Evolutionary conservation across 1,140 invertebrate genomes (phyloP).

Genomic region (Pseudoatta argentina): DNA sequence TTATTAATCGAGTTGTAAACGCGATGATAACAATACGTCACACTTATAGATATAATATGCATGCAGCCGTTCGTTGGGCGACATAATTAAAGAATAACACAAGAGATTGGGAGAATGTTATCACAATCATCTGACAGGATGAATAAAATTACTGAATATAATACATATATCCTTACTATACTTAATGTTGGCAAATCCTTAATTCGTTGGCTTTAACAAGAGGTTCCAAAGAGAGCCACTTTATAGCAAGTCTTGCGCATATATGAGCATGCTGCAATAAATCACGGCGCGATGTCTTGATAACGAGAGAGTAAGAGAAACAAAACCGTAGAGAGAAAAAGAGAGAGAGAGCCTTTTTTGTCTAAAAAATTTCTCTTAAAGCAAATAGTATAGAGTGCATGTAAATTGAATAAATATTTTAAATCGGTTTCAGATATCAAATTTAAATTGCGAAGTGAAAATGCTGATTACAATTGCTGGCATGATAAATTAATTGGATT

Average conservation of each 20-base stretch:
- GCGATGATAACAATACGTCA: background rate
- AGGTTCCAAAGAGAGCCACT: constrained; percentile 23
- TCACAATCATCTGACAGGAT: background rate
- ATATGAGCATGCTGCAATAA: constrained; percentile 26
- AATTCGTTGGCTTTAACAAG: constrained; percentile 29
- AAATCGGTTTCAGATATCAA: background rate
- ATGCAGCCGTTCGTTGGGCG: background rate
- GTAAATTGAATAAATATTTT: constrained; percentile 10
- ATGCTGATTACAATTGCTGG: background rate
- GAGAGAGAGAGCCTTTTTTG: background rate
- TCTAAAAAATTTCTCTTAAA: background rate
- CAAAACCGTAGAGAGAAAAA: background rate
- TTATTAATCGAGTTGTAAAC: constrained; percentile 7
- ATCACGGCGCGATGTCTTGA: constrained; percentile 34
- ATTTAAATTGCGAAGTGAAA: background rate
- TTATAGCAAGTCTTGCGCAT: background rate
- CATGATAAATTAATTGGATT: background rate
- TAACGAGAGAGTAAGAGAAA: constrained; percentile 35
- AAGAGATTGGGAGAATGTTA: background rate
- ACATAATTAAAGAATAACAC: constrained; percentile 22
- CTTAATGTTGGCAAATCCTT: constrained; percentile 23
- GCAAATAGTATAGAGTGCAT: background rate
- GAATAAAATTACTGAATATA: background rate
- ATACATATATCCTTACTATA: background rate
- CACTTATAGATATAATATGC: background rate